phyloP scores from a whole-genome alignment of 2,888 invertebrate species.

The Melitaea athalia region DNA sequence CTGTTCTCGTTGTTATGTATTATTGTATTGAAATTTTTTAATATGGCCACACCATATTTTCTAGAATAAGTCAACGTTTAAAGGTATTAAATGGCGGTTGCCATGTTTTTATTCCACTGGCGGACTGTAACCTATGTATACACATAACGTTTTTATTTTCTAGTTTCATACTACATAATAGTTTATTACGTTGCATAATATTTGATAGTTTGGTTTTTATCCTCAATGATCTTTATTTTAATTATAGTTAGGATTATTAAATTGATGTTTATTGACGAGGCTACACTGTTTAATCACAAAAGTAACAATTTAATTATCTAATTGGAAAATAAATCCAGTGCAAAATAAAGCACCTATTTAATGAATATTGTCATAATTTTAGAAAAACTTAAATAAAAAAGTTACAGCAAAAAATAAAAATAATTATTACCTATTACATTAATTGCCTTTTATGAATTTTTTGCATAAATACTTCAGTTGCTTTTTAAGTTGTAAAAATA shows the following conservation, averaged over 20 bases:
- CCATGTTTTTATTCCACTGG: not conserved
- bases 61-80: not conserved
- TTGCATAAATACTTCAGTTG: not conserved
- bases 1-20: not conserved
- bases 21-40: slow-evolving; percentile 2
- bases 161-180: not conserved
- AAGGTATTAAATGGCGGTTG: not conserved
- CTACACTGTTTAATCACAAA: slow-evolving; percentile 1
- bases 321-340: not conserved
- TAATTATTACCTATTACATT: not conserved
- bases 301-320: not conserved
- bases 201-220: slow-evolving; percentile 1
- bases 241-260: not conserved
- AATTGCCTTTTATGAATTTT: not conserved
- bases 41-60: slow-evolving; percentile 2
- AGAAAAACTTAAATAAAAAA: too few species aligned
- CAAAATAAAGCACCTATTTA: not conserved
- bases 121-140: not conserved
- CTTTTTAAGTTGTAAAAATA: too few species aligned
- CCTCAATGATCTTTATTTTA: slow-evolving; percentile 4
- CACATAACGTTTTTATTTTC: not conserved
- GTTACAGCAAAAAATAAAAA: too few species aligned
- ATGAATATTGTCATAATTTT: too few species aligned
- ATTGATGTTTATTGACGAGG: slow-evolving; percentile 5
- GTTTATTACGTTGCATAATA: not conserved